A percentile compares a stretch with the other conserved stretches of the same genome.
Evolutionary conservation across 2,113 vertebrate species (phyloP).

Genomic region (Varanus salvator): DNA sequence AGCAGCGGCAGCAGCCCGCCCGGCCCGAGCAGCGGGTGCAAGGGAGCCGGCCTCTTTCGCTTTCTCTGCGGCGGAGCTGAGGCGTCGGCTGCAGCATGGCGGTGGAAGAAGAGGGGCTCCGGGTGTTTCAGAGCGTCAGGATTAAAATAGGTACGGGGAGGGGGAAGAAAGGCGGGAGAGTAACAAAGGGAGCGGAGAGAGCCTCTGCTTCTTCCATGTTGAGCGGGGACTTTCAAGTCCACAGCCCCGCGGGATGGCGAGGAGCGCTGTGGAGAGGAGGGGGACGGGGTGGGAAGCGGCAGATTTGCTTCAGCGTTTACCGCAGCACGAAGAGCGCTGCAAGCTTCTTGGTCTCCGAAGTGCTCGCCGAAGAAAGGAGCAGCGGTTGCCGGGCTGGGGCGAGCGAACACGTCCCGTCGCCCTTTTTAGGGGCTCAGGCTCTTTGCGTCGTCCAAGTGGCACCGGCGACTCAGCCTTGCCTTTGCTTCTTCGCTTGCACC

Average conservation of each 20-base stretch:
- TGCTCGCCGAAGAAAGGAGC: neutral
- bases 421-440: neutral
- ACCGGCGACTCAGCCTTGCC: neutral
- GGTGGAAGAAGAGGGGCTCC: slow-evolving; percentile 95
- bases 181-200: neutral
- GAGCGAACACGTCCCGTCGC: neutral
- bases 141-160: slow-evolving; percentile 92
- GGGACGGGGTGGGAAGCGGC: neutral
- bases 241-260: neutral
- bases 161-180: too few relatives aligned
- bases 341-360: neutral
- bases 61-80: slow-evolving; percentile 3
- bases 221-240: neutral
- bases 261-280: neutral
- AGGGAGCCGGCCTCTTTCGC: neutral
- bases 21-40: neutral
- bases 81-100: slow-evolving; percentile 83
- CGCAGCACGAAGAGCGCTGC: neutral
- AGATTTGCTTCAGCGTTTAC: neutral
- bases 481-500: neutral
- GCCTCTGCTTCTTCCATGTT: neutral
- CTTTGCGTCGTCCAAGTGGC: neutral
- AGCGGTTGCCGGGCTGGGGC: neutral
- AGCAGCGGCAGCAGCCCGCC: neutral
- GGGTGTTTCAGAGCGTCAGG: slow-evolving; percentile 95